Evolutionary conservation across 2,888 invertebrate species (phyloP), one percentile per base, ranked within the genome.

Genomic region (Orthosia gothica): DNA sequence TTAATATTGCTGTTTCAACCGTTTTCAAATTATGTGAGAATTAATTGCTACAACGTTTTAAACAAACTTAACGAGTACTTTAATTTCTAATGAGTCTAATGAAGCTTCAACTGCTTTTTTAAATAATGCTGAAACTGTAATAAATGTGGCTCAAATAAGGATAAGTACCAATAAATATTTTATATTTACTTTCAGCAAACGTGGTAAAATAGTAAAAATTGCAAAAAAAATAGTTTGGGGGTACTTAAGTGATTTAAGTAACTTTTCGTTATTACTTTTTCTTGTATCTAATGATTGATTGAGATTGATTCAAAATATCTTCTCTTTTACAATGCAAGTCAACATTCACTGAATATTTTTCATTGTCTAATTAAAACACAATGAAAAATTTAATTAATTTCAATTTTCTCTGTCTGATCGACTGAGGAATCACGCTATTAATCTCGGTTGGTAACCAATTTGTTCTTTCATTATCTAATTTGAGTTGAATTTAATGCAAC

Each of bases 401-500:
- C 59, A 67, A 76, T 83, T 82, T 62, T 72, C 65, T 71, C 23
- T 61, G 72, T 70, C 69, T 70, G 67, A 70, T 58, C 50, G 70
- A 88, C 89, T 91, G 89, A 82, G 90, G 87, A 89, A 91, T 89
- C 87, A 88, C 82, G 85, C 85, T 83, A 86, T 89, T 87, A 89
- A 89, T 90, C 84, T 86, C 83, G 50, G 81, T 76, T 81, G 81
- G 82, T 84, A 85, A 84, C 88, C 89, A 90, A 91, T 92, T 90
- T 90, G 82, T 87, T 91, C 86, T 90, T 85, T 90, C 89, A 93
- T 94, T 94, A 93, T 93, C 87, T 91, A 91, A 93, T 93, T 93
- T 93, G 87, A 92, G 92, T 89, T 87, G 91, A 95, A 95, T 95
- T 94, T 93, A 93, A 95, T 93, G 93, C 93, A 93, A 94, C 93